Base-by-base conservation (phyloP, 2,797 vertebrate genomes). In the Ceyx erithaca region DNA sequence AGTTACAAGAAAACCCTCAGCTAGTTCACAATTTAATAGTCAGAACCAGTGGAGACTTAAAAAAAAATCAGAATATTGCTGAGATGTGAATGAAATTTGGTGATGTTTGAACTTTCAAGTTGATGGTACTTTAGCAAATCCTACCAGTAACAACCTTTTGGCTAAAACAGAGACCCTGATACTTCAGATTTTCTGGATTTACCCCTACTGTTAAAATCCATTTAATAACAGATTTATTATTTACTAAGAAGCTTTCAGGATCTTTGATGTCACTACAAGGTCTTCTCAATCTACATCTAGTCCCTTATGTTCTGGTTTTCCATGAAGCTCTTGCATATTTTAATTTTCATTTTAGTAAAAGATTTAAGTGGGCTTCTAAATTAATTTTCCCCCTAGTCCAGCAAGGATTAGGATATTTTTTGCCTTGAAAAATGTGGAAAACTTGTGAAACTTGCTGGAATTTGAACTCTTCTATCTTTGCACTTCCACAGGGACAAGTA, bases 81-180 rank as follows among this genome's bases (percentile, higher is more conserved):
- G 67, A 84, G 31, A 73, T 78, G 18, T 3, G 1, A 33, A 23
- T 77, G 31, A 12, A 73, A 85, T 35, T 63, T 84, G 51, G 12
- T 64, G 51, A 51, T 11, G 35, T 81, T 81, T 69, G 40, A 63
- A 30, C 71, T 92, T 92, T 90, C 69, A 80, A 90, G 46, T 63
- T 87, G 37, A 11, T 75, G 40, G 7, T 89, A 57, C 62, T 86
- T 94, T 89, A 89, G 78, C 81, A 93, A 90, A 72, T 77, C 49
- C 28, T 86, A 41, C 45, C 78, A 80, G 63, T 79, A 90, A 79
- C 0, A 6, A 68, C n/a, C 31, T 87, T 59, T 72, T 90, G 45
- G 14, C 68, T 70, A 71, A 82, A 90, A 67, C 15, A 35, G 33
- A 73, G 48, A 49, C 78, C 41, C 31, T 77, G 48, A 81, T 93